Conservation (phyloP, 2,113 vertebrate genomes). For the Anarrhichthys ocellatus region DNA sequence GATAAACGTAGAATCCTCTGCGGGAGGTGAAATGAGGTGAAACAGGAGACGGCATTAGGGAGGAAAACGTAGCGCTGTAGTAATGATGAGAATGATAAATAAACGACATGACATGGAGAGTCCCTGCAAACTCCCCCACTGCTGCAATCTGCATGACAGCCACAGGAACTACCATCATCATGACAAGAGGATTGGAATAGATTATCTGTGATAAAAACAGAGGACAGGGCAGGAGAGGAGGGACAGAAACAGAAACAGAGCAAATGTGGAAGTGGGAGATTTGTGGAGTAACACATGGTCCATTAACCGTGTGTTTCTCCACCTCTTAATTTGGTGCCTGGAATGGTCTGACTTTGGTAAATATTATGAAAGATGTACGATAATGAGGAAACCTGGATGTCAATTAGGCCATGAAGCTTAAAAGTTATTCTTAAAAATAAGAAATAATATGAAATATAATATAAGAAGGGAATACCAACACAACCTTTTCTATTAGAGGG, state of each 20-base stretch:
- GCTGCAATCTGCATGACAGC: constrained; percentile 47
- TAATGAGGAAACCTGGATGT: background rate
- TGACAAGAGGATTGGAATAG: constrained; percentile 52
- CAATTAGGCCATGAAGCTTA: background rate
- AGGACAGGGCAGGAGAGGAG: constrained; percentile 11
- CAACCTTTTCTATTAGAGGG: background rate
- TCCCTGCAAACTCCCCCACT: background rate
- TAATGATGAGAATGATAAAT: background rate
- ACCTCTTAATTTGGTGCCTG: background rate
- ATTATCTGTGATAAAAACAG: constrained; percentile 50
- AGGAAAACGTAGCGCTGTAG: background rate
- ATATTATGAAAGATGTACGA: background rate
- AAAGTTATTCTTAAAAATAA: background rate
- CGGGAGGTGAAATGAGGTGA: background rate
- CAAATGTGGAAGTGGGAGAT: constrained; percentile 1
- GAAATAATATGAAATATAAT: background rate
- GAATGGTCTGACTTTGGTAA: background rate
- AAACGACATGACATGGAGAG: background rate
- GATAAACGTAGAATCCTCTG: background rate
- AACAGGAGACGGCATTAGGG: background rate
- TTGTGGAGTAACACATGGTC: background rate
- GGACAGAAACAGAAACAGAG: constrained; percentile 15
- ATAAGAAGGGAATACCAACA: background rate
- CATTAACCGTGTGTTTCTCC: background rate
- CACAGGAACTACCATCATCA: constrained; percentile 16